Evolutionary conservation across 2,797 vertebrate species (phyloP), one percentile per base, ranked within the genome.

Genomic region (Sitta carolinensis): DNA sequence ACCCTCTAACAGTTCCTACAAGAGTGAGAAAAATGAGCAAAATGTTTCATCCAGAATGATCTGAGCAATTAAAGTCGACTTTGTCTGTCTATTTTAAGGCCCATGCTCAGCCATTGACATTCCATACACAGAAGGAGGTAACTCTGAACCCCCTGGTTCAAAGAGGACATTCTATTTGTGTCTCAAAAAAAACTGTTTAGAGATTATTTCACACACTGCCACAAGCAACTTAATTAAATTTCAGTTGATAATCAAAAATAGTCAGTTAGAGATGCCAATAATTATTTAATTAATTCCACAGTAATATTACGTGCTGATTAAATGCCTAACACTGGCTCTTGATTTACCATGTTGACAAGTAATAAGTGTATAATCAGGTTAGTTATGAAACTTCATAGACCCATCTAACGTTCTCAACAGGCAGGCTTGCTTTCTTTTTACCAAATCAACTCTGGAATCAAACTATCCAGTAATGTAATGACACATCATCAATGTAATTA

Each of bases 301-400:
- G 47, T 82, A 66, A 50, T 45, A 89, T 83, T 90, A 52, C 8
- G 6, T 67, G 63, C 11, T 79, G 66, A 51, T 89, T 95, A 93
- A 95, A 91, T 90, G 34, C 19, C 43, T 84, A 91, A 73, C 42
- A 76, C 62, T 16, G 34, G 40, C 50, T 93, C 66, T 75, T 91
- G 75, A 83, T 89, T 90, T 74, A 81, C 38, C 42, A 4, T 75
- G 72, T 78, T 95, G 95, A 94, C 81, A 88, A 94, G 62, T 42
- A 75, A 42, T 67, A 51, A 19, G 36, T 51, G 21, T 58, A 29
- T 77, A 62, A 95, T 87, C 95, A 83, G 50, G 38, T 77, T 63
- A 67, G 42, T 76, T 73, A 73, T 57, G 61, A 94, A 87, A 58
- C 34, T 58, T 87, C 50, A 36, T 36, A 88, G 47, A 27, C 17